Evolutionary conservation across 1,140 invertebrate species (phyloP).

Genomic region (Drosophila dunni): DNA sequence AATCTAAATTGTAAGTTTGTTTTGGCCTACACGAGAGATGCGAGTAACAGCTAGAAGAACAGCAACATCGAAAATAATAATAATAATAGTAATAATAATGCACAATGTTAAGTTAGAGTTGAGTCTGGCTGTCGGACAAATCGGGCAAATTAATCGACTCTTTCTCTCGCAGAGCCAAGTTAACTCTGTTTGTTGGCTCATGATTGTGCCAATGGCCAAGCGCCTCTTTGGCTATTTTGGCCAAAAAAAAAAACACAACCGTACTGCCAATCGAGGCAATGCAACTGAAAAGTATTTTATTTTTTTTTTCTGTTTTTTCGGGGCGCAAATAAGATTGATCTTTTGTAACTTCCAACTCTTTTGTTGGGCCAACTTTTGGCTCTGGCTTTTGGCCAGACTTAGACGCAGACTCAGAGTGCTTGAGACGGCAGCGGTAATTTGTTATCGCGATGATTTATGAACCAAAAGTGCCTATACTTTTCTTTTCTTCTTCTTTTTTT

Average conservation of each 20-base stretch:
- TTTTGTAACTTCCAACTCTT: constrained; percentile 81
- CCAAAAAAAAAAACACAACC: constrained; percentile 25
- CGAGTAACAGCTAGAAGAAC: constrained; percentile 34
- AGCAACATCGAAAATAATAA: constrained; percentile 40
- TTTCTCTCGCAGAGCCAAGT: constrained; percentile 30
- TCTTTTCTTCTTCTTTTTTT: not conserved
- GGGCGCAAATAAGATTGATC: constrained; percentile 83
- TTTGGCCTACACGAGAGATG: constrained; percentile 58
- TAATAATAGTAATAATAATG: constrained; percentile 56
- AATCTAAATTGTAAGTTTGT: constrained; percentile 84
- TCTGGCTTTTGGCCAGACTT: not conserved
- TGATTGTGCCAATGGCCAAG: constrained; percentile 52
- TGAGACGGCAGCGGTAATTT: constrained; percentile 77
- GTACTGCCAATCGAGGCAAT: constrained; percentile 10
- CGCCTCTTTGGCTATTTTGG: constrained; percentile 69
- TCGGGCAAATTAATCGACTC: constrained; percentile 61
- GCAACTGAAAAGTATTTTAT: constrained; percentile 29
- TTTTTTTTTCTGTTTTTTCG: constrained; percentile 8
- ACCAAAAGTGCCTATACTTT: constrained; percentile 45
- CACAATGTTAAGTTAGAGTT: constrained; percentile 60
- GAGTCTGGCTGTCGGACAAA: constrained; percentile 34
- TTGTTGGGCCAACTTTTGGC: constrained; percentile 43
- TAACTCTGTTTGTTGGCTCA: not conserved
- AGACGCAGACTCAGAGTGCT: not conserved
- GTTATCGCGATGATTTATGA: constrained; percentile 84